These are phyloP conservation scores for Phallusia fumigata DNA, from an alignment of 23 tunicate genomes.

Conservation along the genomic window DNA sequence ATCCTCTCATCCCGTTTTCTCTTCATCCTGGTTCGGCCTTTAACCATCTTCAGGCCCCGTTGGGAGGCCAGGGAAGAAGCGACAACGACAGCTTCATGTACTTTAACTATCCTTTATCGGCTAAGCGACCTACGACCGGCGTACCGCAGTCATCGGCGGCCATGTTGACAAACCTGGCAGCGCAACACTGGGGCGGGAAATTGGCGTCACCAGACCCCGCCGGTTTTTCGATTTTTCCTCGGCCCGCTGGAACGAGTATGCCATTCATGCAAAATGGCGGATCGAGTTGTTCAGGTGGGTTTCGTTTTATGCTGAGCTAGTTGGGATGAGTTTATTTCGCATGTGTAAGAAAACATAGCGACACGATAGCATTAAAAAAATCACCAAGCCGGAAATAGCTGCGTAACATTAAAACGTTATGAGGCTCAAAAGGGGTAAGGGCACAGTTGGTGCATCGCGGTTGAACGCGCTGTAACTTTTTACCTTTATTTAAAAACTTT, in stretches of 20 bases:
- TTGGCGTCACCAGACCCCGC: background rate
- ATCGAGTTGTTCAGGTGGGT: background rate
- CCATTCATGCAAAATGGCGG: slow-evolving; percentile 1
- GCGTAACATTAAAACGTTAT: no score
- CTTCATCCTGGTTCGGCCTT: background rate
- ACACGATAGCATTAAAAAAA: no score
- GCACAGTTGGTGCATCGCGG: no score
- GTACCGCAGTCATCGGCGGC: background rate
- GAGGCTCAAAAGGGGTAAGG: no score
- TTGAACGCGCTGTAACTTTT: no score
- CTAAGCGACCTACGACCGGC: background rate
- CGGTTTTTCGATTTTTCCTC: background rate
- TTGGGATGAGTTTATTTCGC: no score
- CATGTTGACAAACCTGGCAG: background rate
- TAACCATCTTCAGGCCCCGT: background rate
- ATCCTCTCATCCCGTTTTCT: no score
- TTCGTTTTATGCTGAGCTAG: no score
- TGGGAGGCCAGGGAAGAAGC: no score
- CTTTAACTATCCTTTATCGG: background rate
- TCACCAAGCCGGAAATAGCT: no score
- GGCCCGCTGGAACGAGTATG: background rate
- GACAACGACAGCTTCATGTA: background rate
- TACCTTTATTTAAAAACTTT: no score
- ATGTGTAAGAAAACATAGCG: no score
- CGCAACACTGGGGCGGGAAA: slow-evolving; percentile 6